Conservation (phyloP, 2,888 invertebrate species). For the Eudemis profundana region DNA sequence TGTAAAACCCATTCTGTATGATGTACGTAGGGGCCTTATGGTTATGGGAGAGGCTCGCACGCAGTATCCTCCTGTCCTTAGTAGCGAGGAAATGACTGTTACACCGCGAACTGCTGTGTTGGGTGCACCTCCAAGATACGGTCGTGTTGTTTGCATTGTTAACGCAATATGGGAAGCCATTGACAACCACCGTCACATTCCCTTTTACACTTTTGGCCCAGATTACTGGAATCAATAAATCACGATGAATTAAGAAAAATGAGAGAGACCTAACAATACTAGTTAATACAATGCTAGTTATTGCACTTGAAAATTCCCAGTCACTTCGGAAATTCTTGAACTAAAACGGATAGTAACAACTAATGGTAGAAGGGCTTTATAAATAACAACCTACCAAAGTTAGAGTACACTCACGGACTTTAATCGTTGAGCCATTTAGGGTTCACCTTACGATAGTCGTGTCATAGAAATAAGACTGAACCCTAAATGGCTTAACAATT, state of each 20-base stretch:
- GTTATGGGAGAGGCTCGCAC: conserved; percentile 1
- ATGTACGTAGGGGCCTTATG: conserved; percentile 6
- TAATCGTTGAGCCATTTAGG: too few species aligned
- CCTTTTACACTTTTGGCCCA: conserved; percentile 2
- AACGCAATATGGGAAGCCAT: background rate
- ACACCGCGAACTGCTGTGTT: conserved; percentile 1
- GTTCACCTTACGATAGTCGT: too few species aligned
- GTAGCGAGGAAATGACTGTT: conserved; percentile 12
- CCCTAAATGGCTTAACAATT: too few species aligned
- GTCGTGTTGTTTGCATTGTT: background rate
- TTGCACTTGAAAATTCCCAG: too few species aligned
- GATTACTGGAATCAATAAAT: background rate
- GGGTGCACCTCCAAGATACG: conserved; percentile 20
- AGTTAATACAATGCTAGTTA: too few species aligned
- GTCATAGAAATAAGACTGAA: too few species aligned
- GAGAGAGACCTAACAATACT: too few species aligned
- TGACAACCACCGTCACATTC: background rate
- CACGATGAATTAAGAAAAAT: too few species aligned
- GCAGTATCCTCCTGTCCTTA: background rate
- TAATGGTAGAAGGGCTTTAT: too few species aligned
- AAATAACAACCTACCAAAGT: too few species aligned
- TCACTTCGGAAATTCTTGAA: too few species aligned
- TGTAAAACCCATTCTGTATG: conserved; percentile 9
- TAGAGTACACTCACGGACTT: too few species aligned
- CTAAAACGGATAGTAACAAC: background rate